Percentiles rank a stretch among this genome's conserved stretches.
phyloP scores from a whole-genome alignment of 2,113 vertebrate genomes.

The Desmodus rotundus region DNA sequence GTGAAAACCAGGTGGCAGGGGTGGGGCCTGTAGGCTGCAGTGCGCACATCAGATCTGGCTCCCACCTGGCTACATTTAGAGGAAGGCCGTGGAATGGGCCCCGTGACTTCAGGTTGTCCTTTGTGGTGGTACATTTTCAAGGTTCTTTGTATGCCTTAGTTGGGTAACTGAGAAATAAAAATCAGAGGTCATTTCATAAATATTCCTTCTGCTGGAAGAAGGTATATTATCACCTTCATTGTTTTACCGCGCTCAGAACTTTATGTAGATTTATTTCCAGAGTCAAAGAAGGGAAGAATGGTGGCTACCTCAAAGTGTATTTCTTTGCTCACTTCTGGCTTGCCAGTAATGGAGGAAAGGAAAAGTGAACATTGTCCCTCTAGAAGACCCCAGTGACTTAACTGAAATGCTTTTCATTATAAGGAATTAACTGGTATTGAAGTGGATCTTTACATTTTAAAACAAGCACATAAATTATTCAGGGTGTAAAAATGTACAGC shows the following conservation, averaged over 20 bases:
- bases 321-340: background rate
- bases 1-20: background rate
- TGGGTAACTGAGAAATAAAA: constrained; percentile 4
- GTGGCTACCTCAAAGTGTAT: background rate
- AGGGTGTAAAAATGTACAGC: background rate
- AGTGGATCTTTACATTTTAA: background rate
- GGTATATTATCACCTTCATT: background rate
- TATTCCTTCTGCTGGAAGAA: background rate
- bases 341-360: background rate
- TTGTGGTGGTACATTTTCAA: background rate
- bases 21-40: background rate
- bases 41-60: background rate
- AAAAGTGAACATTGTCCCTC: background rate
- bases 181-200: background rate
- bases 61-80: background rate
- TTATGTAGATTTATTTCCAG: background rate
- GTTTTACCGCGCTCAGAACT: background rate
- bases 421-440: background rate
- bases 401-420: background rate
- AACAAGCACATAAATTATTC: background rate
- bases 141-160: background rate
- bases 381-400: background rate
- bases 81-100: background rate
- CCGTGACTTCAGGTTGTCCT: background rate
- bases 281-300: background rate